Evolutionary conservation across 2,113 vertebrate genomes (phyloP).

Genomic region (Gymnobelideus leadbeateri): DNA sequence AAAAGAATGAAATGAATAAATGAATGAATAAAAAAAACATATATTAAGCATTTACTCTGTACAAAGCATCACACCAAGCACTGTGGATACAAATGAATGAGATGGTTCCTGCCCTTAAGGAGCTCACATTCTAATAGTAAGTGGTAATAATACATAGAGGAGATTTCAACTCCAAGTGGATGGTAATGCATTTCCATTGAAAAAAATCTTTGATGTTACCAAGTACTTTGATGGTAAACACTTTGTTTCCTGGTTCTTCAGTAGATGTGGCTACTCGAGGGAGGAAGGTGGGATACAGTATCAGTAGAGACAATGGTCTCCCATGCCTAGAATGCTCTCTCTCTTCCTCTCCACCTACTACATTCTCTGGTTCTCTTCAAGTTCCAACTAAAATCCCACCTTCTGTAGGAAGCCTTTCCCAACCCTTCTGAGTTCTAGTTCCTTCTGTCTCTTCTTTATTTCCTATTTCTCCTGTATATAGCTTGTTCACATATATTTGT

Average conservation of each 20-base stretch:
- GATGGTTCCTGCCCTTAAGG: not conserved
- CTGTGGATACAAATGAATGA: not conserved
- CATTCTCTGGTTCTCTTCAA: not conserved
- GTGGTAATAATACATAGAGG: not conserved
- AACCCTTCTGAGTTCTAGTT: not conserved
- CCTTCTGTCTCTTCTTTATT: not conserved
- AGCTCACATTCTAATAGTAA: not conserved
- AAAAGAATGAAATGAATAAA: not conserved
- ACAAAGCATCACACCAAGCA: not conserved
- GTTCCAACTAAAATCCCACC: not conserved
- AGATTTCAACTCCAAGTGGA: not conserved
- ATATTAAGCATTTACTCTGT: not conserved
- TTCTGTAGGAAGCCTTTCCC: not conserved
- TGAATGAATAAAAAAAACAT: not conserved
- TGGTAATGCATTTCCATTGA: not conserved
- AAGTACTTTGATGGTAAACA: not conserved
- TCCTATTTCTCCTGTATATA: not conserved
- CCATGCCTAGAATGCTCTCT: not conserved
- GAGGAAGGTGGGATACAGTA: not conserved
- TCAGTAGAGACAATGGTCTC: not conserved
- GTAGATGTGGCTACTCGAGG: not conserved
- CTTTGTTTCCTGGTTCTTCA: not conserved
- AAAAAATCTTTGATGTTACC: not conserved
- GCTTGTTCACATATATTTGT: not conserved
- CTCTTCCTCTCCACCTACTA: not conserved